Conservation (phyloP, 2,888 invertebrate genomes). For the Luperina nickerlii region DNA sequence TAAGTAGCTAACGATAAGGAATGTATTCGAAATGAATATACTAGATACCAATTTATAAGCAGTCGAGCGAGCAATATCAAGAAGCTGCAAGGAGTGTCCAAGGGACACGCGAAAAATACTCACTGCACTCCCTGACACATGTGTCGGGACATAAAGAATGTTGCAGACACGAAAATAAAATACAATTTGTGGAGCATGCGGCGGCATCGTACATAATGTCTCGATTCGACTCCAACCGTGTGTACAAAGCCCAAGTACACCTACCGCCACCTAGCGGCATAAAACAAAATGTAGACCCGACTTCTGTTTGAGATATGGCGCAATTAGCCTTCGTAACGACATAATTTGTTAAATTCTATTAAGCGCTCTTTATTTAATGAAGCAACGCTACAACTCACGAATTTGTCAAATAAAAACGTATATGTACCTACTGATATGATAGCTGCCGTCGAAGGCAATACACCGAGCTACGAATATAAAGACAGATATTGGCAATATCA, state of each 20-base stretch:
- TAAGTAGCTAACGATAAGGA: conserved; percentile 52
- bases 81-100: conserved; percentile 42
- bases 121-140: conserved; percentile 38
- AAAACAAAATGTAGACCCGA: conserved; percentile 37
- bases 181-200: conserved; percentile 56
- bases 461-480: conserved; percentile 49
- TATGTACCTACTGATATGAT: conserved; percentile 1
- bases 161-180: conserved; percentile 57
- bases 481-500: conserved; percentile 65
- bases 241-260: conserved; percentile 24
- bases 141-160: conserved; percentile 54
- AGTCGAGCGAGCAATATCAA: conserved; percentile 48
- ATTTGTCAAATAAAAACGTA: conserved; percentile 52
- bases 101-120: conserved; percentile 52
- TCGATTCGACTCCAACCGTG: conserved; percentile 42
- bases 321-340: conserved; percentile 63
- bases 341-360: conserved; percentile 66
- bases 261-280: conserved; percentile 60
- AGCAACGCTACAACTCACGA: conserved; percentile 47
- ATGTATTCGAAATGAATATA: conserved; percentile 53
- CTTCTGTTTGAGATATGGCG: conserved; percentile 59
- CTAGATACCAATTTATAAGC: conserved; percentile 52
- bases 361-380: conserved; percentile 58
- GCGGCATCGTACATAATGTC: conserved; percentile 44
- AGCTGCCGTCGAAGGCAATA: conserved; percentile 34